Base-by-base conservation (phyloP, 2,113 vertebrate species). In the Aspiorhynchus laticeps region DNA sequence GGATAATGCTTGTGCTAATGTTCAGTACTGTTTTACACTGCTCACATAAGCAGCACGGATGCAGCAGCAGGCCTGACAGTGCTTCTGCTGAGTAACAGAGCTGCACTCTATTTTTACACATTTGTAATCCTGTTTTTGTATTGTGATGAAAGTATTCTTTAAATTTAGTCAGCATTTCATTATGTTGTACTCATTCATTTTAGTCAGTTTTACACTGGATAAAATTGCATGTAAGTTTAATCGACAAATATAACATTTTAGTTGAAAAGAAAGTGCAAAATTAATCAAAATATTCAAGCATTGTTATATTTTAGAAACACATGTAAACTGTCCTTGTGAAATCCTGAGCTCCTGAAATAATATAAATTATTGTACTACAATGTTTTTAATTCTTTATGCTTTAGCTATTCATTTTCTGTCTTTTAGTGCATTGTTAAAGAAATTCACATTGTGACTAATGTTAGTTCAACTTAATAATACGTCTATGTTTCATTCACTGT, bases 1-100 rank as follows among this genome's bases (percentile, higher is more conserved):
- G 73, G 65, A 51, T 86, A 65, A 48, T 24, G 71, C 81, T 73
- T 73, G 59, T 38, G 15, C 74, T 65, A 85, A 67, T 28, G 67
- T 69, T 81, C 67, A 75, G 33, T 21, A 12, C 71, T 41, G 71
- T 41, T 74, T 41, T 36, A 41, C 71, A 41, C 71, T 41, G 69
- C 69, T 73, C 19, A 11, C 67, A 36, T 71, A 71, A 36, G 19
- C 67, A 36, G 7, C 15, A 19, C 19, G 1, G 4, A 36, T 73
- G 19, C 69, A 38, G 10, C 33, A 73, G 19, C 69, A 71, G 69
- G 5, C 67, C 33, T 71, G 36, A 38, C 69, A 73, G 19, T 1
- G 9, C 4, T n/a, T 73, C 36, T 73, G 69, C 67, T 36, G 67
- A 6, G 6, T 21, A 21, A 19, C 6, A 21, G 51, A 53, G 17